Base-by-base conservation (phyloP, 2,888 invertebrate species). In the Halictus quadricinctus region DNA sequence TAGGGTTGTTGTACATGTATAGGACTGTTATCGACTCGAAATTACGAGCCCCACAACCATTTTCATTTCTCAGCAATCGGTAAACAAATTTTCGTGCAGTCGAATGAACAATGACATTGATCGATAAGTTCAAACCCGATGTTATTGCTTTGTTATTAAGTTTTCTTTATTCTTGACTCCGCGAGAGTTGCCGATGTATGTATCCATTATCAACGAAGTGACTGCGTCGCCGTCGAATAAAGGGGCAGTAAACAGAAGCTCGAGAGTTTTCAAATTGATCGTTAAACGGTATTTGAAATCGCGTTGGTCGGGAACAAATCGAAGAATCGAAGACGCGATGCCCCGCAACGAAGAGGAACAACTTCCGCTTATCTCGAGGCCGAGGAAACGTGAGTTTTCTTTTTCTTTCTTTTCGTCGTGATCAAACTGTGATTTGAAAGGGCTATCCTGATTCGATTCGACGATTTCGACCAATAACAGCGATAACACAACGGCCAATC, bases 361-460 rank as follows among this genome's bases (percentile, higher is more conserved):
- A 15, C 21, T 48, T 29, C 84, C 88, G 15, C 81, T 90, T 43
- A 74, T 89, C 64, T 13, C 70, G n/a, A 13, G 66, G 36, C 15
- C 43, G 18, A 86, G 50, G 18, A 81, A 73, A 75, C 29, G 90
- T 88, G 66, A 87, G 90, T 90, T 58, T 5, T 12, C n/a, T 58
- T 58, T n/a, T 12, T n/a, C 2, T 58, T 58, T 58, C 12, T 3
- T 54, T 21, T 10, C 54, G 21, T 10, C 10, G 54, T 54, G n/a
- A 58, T n/a, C 21, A 21, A 54, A 54, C 54, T 21, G 4, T 12
- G n/a, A 58, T 58, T n/a, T 5, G n/a, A n/a, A 58, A n/a, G 1
- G 12, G 5, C 4, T 58, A n/a, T n/a, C 10, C n/a, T 1, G 0
- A 12, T n/a, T n/a, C n/a, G n/a, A 58, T 12, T n/a, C 12, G 12